Conservation (phyloP, 2,888 invertebrate species). For the Sphinx pinastri region DNA sequence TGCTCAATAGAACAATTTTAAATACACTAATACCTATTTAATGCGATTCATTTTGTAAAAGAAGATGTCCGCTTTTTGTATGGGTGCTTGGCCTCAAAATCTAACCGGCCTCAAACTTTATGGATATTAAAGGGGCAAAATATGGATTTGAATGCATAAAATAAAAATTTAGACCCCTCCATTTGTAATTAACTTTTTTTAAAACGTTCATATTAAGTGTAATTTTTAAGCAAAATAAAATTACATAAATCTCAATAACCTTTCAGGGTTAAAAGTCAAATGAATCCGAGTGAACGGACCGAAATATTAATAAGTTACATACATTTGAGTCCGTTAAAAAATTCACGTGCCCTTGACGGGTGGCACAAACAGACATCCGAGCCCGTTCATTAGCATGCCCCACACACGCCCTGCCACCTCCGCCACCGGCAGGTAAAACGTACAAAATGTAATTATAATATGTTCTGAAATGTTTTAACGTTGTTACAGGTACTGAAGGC, state of each 20-base stretch:
- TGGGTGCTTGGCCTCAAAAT: too few relatives aligned
- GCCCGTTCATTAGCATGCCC: background rate
- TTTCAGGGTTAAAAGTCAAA: background rate
- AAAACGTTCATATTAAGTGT: too few relatives aligned
- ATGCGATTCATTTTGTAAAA: background rate
- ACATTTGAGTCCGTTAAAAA: background rate
- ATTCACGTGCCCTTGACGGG: background rate
- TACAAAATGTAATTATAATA: slow-evolving; percentile 5
- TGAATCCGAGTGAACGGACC: background rate
- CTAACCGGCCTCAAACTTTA: too few relatives aligned
- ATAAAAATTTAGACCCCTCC: too few relatives aligned
- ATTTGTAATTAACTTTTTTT: too few relatives aligned
- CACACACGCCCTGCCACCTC: background rate
- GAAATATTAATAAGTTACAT: background rate
- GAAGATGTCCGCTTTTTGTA: too few relatives aligned
- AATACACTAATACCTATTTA: too few relatives aligned
- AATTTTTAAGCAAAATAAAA: too few relatives aligned
- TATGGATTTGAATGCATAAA: too few relatives aligned
- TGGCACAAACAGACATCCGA: slow-evolving; percentile 4
- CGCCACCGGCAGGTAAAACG: background rate
- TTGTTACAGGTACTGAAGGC: slow-evolving; percentile 15
- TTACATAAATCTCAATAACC: too few relatives aligned
- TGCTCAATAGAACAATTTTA: too few relatives aligned
- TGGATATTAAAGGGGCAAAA: too few relatives aligned
- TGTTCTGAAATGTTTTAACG: slow-evolving; percentile 3